Evolutionary conservation across 1,140 invertebrate genomes (phyloP).

Genomic region (Planococcus citri): DNA sequence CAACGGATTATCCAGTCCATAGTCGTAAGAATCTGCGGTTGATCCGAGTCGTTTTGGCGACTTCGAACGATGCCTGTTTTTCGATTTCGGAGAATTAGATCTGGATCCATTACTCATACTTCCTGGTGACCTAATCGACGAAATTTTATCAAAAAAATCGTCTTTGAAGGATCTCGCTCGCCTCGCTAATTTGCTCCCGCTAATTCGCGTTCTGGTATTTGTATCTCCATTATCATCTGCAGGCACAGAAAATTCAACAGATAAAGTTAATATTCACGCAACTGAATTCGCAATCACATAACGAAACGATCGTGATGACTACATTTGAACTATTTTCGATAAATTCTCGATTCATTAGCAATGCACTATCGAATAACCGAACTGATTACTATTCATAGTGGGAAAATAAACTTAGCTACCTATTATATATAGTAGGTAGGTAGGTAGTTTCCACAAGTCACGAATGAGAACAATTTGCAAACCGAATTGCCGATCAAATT

Average conservation of each 20-base stretch:
- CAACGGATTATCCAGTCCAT: not conserved
- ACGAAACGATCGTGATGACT: too few relatives aligned
- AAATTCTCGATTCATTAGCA: too few relatives aligned
- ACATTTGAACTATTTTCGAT: too few relatives aligned
- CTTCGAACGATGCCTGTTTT: not conserved
- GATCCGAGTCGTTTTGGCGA: not conserved
- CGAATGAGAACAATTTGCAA: too few relatives aligned
- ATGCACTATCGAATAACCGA: too few relatives aligned
- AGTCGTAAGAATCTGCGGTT: not conserved
- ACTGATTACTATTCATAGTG: too few relatives aligned
- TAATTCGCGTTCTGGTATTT: not conserved
- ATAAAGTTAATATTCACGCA: not conserved
- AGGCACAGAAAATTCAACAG: not conserved
- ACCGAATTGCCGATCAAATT: too few relatives aligned
- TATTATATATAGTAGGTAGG: too few relatives aligned
- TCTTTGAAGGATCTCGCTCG: conserved; percentile 80
- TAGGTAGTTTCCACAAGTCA: too few relatives aligned
- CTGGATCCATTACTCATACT: conserved; percentile 9
- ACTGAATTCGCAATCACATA: too few relatives aligned
- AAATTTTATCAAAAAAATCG: conserved; percentile 76
- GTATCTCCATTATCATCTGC: not conserved
- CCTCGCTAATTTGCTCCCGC: conserved; percentile 64
- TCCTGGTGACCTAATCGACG: conserved; percentile 62
- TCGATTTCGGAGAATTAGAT: not conserved
- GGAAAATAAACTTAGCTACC: too few relatives aligned